These are phyloP conservation scores for Climacteris rufus DNA, from an alignment of 2,113 vertebrate genomes.

Conservation along the genomic window DNA sequence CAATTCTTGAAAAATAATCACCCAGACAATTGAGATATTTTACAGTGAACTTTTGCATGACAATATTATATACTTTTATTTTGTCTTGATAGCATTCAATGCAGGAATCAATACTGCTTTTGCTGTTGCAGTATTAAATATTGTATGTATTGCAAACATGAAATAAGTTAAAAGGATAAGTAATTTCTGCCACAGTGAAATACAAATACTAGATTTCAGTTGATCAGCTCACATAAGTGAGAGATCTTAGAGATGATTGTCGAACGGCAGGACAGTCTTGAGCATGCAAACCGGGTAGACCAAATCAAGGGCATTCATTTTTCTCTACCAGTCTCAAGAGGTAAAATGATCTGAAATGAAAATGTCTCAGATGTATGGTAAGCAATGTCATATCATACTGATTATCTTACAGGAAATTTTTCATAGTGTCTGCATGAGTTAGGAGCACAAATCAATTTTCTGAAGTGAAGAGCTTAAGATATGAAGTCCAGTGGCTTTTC, in stretches of 20 bases:
- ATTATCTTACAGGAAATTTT: background rate
- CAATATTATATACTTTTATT: background rate
- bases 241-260: background rate
- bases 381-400: background rate
- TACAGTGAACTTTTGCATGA: background rate
- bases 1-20: background rate
- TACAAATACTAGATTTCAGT: background rate
- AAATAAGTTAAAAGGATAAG: background rate
- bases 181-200: background rate
- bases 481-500: background rate
- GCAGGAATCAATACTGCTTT: background rate
- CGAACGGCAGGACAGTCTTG: background rate
- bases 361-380: background rate
- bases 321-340: background rate
- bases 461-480: background rate
- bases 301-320: background rate
- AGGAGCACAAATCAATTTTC: background rate
- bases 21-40: background rate
- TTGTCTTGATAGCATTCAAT: background rate
- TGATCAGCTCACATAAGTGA: background rate
- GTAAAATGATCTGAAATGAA: background rate
- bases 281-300: background rate
- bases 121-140: background rate
- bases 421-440: background rate
- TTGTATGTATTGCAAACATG: background rate